phyloP scores from a whole-genome alignment of 2,113 vertebrate species.

The Eublepharis macularius region DNA sequence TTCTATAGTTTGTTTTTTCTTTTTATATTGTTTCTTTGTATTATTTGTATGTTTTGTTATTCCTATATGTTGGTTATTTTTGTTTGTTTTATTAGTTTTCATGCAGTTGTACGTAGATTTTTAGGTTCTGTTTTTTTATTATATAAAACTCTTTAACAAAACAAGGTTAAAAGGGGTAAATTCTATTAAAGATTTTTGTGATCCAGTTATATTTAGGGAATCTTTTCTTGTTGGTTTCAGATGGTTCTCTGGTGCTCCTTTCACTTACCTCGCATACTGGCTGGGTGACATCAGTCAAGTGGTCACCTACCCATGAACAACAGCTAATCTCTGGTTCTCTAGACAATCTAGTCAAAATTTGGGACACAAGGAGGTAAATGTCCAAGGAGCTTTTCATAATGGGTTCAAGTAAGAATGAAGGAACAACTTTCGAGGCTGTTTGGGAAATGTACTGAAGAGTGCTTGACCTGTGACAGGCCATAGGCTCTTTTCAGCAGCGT shows the following conservation, averaged over 20 bases:
- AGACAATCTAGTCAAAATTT: constrained; percentile 95
- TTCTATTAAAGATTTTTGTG: neutral
- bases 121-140: too few species aligned
- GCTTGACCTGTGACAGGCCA: neutral
- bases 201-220: fast-evolving
- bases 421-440: neutral
- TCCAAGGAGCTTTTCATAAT: neutral
- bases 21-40: too few species aligned
- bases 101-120: too few species aligned
- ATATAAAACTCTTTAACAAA: too few species aligned
- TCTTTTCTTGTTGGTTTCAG: constrained; percentile 66
- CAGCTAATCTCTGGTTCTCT: constrained; percentile 95
- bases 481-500: neutral
- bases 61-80: too few species aligned
- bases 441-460: neutral
- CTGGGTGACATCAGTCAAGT: constrained; percentile 95
- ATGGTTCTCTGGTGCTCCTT: constrained; percentile 91
- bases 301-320: constrained; percentile 91
- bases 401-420: constrained; percentile 5
- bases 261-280: constrained; percentile 95
- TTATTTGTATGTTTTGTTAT: too few species aligned
- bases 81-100: too few species aligned
- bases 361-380: constrained; percentile 94
- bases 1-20: too few species aligned
- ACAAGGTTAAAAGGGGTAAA: too few species aligned